Conservation (phyloP, 2,888 invertebrate genomes). For the Pachymerium ferrugineum region DNA sequence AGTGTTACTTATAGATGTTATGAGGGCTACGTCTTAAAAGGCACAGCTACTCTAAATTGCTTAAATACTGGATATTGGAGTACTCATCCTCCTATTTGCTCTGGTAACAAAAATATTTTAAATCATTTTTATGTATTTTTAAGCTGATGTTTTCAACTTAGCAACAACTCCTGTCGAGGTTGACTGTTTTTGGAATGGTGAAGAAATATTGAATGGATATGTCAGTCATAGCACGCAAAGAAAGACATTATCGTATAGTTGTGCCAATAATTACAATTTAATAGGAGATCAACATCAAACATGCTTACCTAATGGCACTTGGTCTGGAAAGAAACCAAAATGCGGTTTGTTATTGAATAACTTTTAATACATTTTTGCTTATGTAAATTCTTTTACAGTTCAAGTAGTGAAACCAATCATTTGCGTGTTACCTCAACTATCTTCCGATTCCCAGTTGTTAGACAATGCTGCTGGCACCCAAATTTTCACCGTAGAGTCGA, state of each 20-base stretch:
- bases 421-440: neutral
- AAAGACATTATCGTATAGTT: constrained; percentile 33
- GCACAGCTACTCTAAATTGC: constrained; percentile 34
- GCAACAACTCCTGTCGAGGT: constrained; percentile 29
- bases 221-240: constrained; percentile 32
- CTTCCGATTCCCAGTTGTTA: too few species aligned
- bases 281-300: constrained; percentile 30
- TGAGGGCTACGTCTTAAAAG: constrained; percentile 28
- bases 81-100: constrained; percentile 34
- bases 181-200: constrained; percentile 34
- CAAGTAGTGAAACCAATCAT: constrained; percentile 16
- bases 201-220: constrained; percentile 32
- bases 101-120: constrained; percentile 35
- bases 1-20: constrained; percentile 34
- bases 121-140: neutral
- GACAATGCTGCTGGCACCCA: neutral
- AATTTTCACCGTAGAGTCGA: neutral
- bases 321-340: constrained; percentile 34
- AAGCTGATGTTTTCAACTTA: neutral
- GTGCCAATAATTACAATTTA: constrained; percentile 31
- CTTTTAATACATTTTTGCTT: constrained; percentile 27
- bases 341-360: constrained; percentile 30
- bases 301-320: constrained; percentile 33
- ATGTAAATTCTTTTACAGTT: neutral
- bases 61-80: constrained; percentile 34